Evolutionary conservation across 2,888 invertebrate species (phyloP).

Genomic region (Lasioglossum oenotherae): DNA sequence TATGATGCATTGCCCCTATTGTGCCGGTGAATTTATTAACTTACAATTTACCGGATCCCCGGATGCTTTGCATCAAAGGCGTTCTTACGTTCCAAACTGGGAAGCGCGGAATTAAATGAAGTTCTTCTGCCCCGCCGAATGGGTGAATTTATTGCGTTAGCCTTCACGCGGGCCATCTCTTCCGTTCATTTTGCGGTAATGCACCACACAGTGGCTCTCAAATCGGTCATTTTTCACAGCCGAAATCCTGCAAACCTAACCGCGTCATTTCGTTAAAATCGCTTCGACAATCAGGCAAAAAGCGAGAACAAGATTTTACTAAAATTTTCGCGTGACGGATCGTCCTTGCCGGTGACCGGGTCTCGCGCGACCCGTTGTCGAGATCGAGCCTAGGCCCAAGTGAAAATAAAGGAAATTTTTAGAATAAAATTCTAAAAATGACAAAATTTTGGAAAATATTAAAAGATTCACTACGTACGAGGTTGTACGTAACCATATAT

Average conservation of each 20-base stretch:
- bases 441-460: too few species aligned
- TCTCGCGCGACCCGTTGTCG: too few species aligned
- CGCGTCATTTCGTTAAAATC: not conserved
- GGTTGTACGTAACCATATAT: too few species aligned
- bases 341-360: too few species aligned
- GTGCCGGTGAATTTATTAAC: constrained; percentile 34
- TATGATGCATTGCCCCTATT: constrained; percentile 36
- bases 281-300: not conserved
- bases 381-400: too few species aligned
- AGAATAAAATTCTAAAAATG: too few species aligned
- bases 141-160: constrained; percentile 18
- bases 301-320: too few species aligned
- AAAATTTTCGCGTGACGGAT: too few species aligned
- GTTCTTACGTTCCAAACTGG: constrained; percentile 24
- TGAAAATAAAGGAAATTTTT: too few species aligned
- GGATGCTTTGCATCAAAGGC: constrained; percentile 29
- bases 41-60: constrained; percentile 35
- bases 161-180: constrained; percentile 1
- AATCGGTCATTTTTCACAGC: not conserved
- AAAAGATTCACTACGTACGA: too few species aligned
- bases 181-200: constrained; percentile 1
- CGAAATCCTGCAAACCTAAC: not conserved
- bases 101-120: constrained; percentile 28
- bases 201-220: not conserved
- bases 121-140: constrained; percentile 14